phyloP scores from a whole-genome alignment of 2,113 vertebrate genomes.

The Chitala chitala region DNA sequence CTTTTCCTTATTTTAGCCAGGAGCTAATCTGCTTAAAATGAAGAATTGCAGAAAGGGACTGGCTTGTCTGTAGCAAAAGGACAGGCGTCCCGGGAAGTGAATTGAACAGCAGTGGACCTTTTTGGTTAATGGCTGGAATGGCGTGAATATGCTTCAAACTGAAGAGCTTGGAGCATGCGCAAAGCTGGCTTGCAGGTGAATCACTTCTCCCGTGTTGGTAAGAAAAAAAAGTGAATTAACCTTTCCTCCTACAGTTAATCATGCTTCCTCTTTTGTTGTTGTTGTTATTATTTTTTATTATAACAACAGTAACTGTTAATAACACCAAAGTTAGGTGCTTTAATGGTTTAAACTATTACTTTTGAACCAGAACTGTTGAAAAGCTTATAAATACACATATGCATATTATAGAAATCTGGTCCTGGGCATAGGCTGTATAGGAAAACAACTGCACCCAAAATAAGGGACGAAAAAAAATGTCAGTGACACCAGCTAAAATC shows the following conservation, averaged over 20 bases:
- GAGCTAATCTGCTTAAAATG: conserved; percentile 50
- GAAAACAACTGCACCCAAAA: too few relatives aligned
- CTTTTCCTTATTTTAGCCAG: too few relatives aligned
- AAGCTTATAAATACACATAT: neutral
- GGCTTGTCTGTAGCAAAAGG: conserved; percentile 36
- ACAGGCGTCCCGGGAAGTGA: conserved; percentile 26
- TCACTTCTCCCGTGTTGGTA: neutral
- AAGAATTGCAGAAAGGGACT: conserved; percentile 33
- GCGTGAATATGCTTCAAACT: conserved; percentile 31
- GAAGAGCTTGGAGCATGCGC: too few relatives aligned
- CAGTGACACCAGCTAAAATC: too few relatives aligned
- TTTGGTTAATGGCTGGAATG: conserved; percentile 42
- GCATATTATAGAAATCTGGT: too few relatives aligned
- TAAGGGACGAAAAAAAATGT: too few relatives aligned
- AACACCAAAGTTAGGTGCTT: neutral
- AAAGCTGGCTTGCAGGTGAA: too few relatives aligned
- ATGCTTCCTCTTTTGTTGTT: too few relatives aligned
- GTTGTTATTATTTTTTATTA: too few relatives aligned
- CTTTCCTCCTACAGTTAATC: conserved; percentile 20
- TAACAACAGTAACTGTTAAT: conserved; percentile 1
- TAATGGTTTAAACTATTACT: neutral
- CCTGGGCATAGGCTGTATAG: too few relatives aligned
- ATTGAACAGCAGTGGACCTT: conserved; percentile 33
- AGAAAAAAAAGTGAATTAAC: conserved; percentile 24
- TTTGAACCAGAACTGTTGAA: neutral